These are phyloP conservation scores for Calliopsis andreniformis DNA, from an alignment of 1,140 invertebrate genomes.

Conservation along the genomic window DNA sequence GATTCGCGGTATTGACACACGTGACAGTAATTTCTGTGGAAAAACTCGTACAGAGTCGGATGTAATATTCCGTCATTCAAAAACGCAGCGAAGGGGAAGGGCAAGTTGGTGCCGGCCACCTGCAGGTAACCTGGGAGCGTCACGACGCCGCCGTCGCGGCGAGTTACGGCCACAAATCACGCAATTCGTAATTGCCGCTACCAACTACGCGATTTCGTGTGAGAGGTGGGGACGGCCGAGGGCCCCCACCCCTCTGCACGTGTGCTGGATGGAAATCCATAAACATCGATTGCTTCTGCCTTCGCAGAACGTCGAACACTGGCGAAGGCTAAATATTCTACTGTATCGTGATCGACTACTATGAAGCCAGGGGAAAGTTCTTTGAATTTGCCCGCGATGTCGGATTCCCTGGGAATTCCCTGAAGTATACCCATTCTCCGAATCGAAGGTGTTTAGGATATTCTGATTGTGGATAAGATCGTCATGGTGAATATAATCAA, in stretches of 20 bases:
- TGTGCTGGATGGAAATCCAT: conserved; percentile 75
- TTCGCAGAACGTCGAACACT: conserved; percentile 46
- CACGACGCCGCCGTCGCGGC: conserved; percentile 73
- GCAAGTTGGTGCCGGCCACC: conserved; percentile 72
- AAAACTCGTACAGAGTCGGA: conserved; percentile 14
- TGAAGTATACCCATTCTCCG: not conserved
- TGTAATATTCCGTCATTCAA: conserved; percentile 67
- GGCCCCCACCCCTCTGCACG: conserved; percentile 47
- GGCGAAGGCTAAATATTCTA: conserved; percentile 43
- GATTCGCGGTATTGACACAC: conserved; percentile 53
- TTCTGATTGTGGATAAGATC: too few species aligned
- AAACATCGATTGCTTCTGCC: conserved; percentile 75
- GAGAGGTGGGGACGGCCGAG: conserved; percentile 20
- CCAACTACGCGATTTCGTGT: conserved; percentile 72
- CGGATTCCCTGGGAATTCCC: too few species aligned
- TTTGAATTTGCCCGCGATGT: conserved; percentile 10
- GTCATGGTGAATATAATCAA: too few species aligned
- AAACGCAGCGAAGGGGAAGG: conserved; percentile 58
- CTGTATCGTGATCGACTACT: conserved; percentile 20
- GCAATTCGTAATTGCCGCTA: conserved; percentile 78
- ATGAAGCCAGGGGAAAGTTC: conserved; percentile 27
- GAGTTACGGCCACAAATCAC: conserved; percentile 78
- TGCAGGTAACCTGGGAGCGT: conserved; percentile 73
- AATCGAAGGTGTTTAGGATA: too few species aligned
- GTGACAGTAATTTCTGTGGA: conserved; percentile 53